Evolutionary conservation across 2,888 invertebrate species (phyloP).

Genomic region (Habrosyne pyritoides): DNA sequence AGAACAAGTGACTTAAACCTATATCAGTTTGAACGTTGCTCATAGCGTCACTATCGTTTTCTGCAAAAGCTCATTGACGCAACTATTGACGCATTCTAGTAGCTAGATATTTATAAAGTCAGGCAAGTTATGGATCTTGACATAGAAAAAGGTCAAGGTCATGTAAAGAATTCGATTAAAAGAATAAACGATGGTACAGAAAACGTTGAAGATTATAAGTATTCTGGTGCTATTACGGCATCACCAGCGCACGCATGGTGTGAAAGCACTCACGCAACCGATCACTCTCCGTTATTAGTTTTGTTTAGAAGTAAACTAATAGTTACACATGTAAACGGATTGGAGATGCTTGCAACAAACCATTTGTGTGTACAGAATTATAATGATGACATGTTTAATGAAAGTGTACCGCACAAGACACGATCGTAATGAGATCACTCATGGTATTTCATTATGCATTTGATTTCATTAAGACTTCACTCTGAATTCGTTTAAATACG

Average conservation of each 20-base stretch:
- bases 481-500: neutral
- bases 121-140: neutral
- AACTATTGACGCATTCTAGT: neutral
- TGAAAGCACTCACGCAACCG: constrained; percentile 52
- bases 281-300: constrained; percentile 52
- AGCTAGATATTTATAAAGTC: neutral
- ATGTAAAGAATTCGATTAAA: neutral
- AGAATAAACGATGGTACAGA: neutral
- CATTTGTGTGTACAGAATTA: constrained; percentile 10
- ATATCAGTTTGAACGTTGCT: neutral
- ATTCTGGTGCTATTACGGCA: constrained; percentile 30
- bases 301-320: constrained; percentile 40
- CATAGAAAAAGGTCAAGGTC: constrained; percentile 1
- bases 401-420: constrained; percentile 7
- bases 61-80: neutral
- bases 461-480: neutral
- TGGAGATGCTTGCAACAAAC: constrained; percentile 24
- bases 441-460: constrained; percentile 9
- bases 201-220: neutral
- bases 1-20: neutral
- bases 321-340: constrained; percentile 40
- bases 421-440: constrained; percentile 11
- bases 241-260: constrained; percentile 47
- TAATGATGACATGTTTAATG: constrained; percentile 8
- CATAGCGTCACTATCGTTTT: neutral